phyloP scores from a whole-genome alignment of 2,113 vertebrate species.

The Paracyprichromis sp. region DNA sequence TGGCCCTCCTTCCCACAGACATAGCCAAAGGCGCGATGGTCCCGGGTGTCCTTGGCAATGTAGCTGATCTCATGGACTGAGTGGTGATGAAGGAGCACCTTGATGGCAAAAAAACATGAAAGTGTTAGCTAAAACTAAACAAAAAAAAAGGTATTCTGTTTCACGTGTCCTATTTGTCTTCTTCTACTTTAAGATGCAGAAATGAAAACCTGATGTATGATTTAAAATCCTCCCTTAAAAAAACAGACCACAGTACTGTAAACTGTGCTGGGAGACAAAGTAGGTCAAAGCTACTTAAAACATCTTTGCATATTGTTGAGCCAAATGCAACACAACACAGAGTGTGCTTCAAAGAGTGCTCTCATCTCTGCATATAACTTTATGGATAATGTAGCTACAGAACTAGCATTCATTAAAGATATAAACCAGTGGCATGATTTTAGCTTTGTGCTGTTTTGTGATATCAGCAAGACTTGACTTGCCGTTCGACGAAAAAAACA shows the following conservation, averaged over 20 bases:
- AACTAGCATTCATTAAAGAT: background rate
- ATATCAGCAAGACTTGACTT: background rate
- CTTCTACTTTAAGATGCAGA: background rate
- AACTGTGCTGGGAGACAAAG: constrained; percentile 16
- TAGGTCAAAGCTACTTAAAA: constrained; percentile 40
- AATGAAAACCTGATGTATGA: background rate
- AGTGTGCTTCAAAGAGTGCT: background rate
- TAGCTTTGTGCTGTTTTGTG: background rate
- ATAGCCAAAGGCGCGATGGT: constrained; percentile 94
- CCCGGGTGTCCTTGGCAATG: constrained; percentile 96
- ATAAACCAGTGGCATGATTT: background rate
- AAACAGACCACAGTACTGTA: background rate
- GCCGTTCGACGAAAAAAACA: background rate
- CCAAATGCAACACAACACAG: background rate
- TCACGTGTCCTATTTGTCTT: background rate
- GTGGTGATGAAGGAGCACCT: constrained; percentile 94
- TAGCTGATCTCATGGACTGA: constrained; percentile 97
- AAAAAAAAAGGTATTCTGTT: background rate
- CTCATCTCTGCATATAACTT: background rate
- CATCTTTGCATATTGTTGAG: constrained; percentile 35
- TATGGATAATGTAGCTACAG: background rate
- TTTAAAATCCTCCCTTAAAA: background rate
- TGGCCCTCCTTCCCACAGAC: constrained; percentile 95
- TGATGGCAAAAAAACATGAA: background rate
- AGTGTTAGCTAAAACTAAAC: background rate